Percentiles rank a stretch among this genome's conserved stretches.
phyloP scores from a whole-genome alignment of 2,113 vertebrate species.

The Gila orcuttii region DNA sequence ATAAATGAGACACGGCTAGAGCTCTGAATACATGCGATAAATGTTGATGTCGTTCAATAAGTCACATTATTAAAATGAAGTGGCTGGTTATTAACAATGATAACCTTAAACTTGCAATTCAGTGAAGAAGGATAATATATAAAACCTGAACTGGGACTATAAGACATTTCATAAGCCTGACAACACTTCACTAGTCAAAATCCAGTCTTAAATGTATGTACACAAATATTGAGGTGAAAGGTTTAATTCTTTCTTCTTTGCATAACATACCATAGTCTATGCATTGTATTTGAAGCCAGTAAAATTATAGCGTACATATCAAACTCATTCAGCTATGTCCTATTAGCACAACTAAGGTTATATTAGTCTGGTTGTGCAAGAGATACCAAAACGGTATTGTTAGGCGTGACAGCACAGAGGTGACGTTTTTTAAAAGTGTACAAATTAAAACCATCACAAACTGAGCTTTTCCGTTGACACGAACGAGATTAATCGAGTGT shows the following conservation, averaged over 20 bases:
- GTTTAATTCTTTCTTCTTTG: background rate
- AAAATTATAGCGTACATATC: no score
- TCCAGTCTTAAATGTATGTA: background rate
- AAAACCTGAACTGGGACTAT: background rate
- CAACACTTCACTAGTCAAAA: background rate
- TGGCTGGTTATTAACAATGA: background rate
- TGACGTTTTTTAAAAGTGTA: background rate
- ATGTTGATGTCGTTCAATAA: background rate
- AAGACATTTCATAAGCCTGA: background rate
- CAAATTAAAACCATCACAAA: background rate
- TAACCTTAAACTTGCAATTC: background rate
- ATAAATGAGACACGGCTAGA: conserved; percentile 25
- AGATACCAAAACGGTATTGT: background rate
- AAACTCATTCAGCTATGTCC: background rate
- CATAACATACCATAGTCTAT: background rate
- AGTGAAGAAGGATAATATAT: background rate
- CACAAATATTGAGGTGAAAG: background rate
- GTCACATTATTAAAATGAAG: background rate
- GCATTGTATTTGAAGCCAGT: background rate
- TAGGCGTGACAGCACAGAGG: background rate
- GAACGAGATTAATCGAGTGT: background rate
- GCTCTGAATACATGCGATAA: background rate
- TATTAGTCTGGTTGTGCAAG: background rate
- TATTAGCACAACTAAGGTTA: background rate
- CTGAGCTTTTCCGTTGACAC: background rate